A percentile compares a stretch with the other conserved stretches of the same genome.
Conservation (phyloP, 1,140 invertebrate species). For the Samia ricini region DNA sequence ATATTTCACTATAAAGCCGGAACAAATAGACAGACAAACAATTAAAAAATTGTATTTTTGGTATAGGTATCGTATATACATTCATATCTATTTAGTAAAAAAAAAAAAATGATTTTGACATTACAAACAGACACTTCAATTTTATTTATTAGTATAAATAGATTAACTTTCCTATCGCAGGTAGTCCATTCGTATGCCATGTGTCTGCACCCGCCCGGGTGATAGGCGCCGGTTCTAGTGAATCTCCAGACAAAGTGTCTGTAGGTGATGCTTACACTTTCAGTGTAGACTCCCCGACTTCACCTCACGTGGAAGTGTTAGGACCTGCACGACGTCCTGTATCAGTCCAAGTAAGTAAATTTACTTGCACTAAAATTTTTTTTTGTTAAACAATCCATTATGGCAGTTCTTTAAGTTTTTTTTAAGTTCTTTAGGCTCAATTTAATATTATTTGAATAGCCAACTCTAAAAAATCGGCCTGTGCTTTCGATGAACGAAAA, state of each 20-base stretch:
- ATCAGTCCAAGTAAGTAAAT: slow-evolving; percentile 79
- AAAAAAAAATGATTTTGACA: no score
- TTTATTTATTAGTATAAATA: neutral
- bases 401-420: no score
- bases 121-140: no score
- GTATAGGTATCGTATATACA: no score
- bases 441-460: no score
- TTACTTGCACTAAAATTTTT: neutral
- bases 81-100: no score
- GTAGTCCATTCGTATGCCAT: slow-evolving; percentile 79
- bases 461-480: no score
- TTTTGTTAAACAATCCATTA: neutral
- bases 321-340: slow-evolving; percentile 86
- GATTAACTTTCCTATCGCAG: slow-evolving; percentile 27
- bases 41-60: no score
- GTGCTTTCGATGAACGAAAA: no score
- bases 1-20: no score
- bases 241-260: slow-evolving; percentile 94
- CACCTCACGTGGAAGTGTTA: slow-evolving; percentile 87
- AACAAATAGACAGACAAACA: no score
- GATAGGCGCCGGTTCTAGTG: slow-evolving; percentile 82
- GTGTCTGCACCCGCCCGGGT: slow-evolving; percentile 86
- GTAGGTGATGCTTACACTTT: slow-evolving; percentile 91
- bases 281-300: slow-evolving; percentile 87
- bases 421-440: no score